Base-by-base conservation (phyloP, 2,797 vertebrate species). In the Pyrocephalus nanus region DNA sequence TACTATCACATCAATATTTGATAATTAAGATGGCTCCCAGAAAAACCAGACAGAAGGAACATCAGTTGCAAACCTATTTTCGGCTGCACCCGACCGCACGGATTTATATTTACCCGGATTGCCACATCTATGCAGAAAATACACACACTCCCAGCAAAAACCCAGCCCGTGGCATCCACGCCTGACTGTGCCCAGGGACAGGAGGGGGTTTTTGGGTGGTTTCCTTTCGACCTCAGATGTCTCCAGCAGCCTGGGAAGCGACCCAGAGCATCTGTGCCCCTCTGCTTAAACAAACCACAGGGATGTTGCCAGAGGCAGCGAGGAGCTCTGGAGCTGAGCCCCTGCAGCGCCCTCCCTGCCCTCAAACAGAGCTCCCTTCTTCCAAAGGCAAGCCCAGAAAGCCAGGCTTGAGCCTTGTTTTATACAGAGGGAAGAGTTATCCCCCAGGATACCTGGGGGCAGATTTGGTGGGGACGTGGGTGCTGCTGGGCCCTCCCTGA, bases 11-110 rank as follows among this genome's bases (percentile, higher is more conserved):
- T 93, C 90, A 90, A 86, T 95, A 86, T 79, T 73, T 90, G 87
- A 90, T 77, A 32, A 88, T 91, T 79, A 92, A 95, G 85, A 92
- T 86, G 87, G 90, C 54, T 95, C 34, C 91, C 94, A 90, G 93
- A 61, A 79, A 74, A 71, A 50, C 0, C 17, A 93, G 84, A 29
- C 69, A 60, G 64, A 32, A 75, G 75, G 54, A 91, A 83, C 57
- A 70, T 5, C 82, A 70, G 75, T 58, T 71, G 45, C 74, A 47
- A 30, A 30, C 42, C 73, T 95, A 78, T 95, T 96, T 95, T 48
- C 54, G 73, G 88, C 78, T 67, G 22, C 6, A 1, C 73, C 80
- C 70, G 9, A 83, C 90, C 93, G 64, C 92, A 83, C 0, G 8
- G 57, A 4, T 86, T 88, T 90, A 29, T 91, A 83, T 92, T 95